These are phyloP conservation scores for Drosophila repleta DNA, from an alignment of 1,140 invertebrate genomes.

Conservation along the genomic window DNA sequence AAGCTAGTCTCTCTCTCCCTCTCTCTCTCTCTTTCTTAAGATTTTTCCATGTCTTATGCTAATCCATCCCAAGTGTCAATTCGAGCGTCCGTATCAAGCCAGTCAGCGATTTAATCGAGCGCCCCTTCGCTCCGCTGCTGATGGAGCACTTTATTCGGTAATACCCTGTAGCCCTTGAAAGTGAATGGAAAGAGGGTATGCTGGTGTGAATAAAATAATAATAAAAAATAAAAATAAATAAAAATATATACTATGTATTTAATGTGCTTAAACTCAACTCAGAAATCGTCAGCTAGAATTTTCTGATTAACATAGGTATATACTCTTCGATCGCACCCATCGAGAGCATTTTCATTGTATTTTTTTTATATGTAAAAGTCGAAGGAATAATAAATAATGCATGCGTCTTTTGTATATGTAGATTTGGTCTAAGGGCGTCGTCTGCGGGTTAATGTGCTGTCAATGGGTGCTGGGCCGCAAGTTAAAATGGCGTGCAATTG, in stretches of 20 bases:
- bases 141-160: conserved; percentile 70
- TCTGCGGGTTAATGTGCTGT: conserved; percentile 74
- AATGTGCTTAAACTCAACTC: too few species aligned
- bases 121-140: conserved; percentile 39
- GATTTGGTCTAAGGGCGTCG: conserved; percentile 37
- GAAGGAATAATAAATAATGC: conserved; percentile 78
- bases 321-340: too few species aligned
- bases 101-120: conserved; percentile 69
- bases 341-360: too few species aligned
- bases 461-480: conserved; percentile 49
- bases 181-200: neutral
- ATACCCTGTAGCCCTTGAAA: neutral
- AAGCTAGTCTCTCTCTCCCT: neutral
- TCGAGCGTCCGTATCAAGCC: conserved; percentile 67
- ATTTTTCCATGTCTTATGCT: conserved; percentile 58
- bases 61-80: conserved; percentile 80
- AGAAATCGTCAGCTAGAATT: too few species aligned
- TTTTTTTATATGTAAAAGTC: conserved; percentile 49
- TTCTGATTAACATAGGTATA: too few species aligned
- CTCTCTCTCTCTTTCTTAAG: neutral
- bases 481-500: conserved; percentile 71
- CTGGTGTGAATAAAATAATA: neutral
- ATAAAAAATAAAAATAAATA: too few species aligned
- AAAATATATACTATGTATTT: too few species aligned
- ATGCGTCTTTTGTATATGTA: conserved; percentile 71